Conservation (phyloP, 2,113 vertebrate species). For the Gopherus flavomarginatus region DNA sequence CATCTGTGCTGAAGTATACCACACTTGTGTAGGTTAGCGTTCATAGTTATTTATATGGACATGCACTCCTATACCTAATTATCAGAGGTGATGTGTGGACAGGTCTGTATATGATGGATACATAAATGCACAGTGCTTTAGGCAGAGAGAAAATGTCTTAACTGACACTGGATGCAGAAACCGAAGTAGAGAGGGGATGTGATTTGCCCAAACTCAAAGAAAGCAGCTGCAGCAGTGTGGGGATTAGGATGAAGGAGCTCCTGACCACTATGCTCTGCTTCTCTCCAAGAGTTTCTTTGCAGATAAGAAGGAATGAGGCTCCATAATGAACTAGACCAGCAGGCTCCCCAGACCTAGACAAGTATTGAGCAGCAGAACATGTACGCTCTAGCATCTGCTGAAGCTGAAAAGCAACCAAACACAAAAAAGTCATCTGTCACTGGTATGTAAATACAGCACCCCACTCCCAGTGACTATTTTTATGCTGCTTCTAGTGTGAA, state of each 20-base stretch:
- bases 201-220: rapidly evolving
- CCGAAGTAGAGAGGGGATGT: rapidly evolving
- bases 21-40: neutral
- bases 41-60: constrained; percentile 17
- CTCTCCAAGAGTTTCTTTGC: neutral
- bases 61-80: neutral
- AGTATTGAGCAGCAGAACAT: neutral
- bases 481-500: neutral
- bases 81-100: neutral
- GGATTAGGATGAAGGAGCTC: neutral
- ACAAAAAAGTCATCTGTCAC: rapidly evolving
- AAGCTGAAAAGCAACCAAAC: rapidly evolving
- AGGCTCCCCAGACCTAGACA: rapidly evolving
- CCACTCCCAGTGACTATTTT: neutral
- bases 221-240: neutral
- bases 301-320: neutral
- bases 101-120: rapidly evolving
- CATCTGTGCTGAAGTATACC: neutral
- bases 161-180: neutral
- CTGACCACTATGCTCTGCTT: neutral
- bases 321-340: rapidly evolving
- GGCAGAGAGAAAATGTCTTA: neutral
- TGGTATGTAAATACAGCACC: neutral
- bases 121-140: rapidly evolving
- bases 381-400: neutral